Percentiles rank a stretch among this genome's conserved stretches.
These are phyloP conservation scores for Hedychridium roseum DNA, from an alignment of 2,888 invertebrate species.

Conservation along the genomic window DNA sequence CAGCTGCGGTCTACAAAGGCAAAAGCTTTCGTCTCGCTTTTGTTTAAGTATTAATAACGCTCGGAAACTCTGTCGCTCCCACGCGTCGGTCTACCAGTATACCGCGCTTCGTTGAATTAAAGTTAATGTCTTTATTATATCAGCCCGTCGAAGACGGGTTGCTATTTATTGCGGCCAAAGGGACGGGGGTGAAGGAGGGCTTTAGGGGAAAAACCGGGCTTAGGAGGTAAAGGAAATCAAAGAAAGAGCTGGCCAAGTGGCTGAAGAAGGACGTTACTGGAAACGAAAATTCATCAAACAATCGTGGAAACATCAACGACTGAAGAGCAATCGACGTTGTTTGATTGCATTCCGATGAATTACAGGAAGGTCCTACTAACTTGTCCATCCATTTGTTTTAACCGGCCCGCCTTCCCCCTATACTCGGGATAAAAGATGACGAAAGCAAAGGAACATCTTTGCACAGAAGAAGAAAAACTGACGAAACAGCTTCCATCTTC, in stretches of 20 bases:
- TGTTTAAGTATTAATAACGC: slow-evolving; percentile 55
- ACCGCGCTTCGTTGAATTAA: slow-evolving; percentile 50
- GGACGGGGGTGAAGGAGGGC: not conserved
- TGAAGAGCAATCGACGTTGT: not conserved
- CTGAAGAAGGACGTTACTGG: not conserved
- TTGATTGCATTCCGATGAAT: too few species aligned
- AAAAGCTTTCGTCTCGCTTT: slow-evolving; percentile 39
- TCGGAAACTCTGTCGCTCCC: slow-evolving; percentile 36
- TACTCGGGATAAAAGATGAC: too few species aligned
- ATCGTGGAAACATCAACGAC: not conserved
- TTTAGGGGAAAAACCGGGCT: not conserved
- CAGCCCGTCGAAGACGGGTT: slow-evolving; percentile 20
- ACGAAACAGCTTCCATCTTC: too few species aligned
- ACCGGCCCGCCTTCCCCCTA: too few species aligned
- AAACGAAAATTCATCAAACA: not conserved
- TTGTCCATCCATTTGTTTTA: too few species aligned
- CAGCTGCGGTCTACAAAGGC: slow-evolving; percentile 32
- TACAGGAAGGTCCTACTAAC: too few species aligned
- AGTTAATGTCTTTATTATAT: slow-evolving; percentile 48
- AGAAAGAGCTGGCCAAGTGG: too few species aligned
- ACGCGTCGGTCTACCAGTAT: slow-evolving; percentile 11
- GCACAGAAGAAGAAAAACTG: not conserved
- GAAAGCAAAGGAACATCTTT: not conserved
- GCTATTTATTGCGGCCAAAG: slow-evolving; percentile 33
- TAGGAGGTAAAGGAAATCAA: too few species aligned